Evolutionary conservation across 30 jellyfish, hydroid and myxozoan genomes (phyloP), one percentile per base, ranked within the genome.

Genomic region (Aurelia sp.): DNA sequence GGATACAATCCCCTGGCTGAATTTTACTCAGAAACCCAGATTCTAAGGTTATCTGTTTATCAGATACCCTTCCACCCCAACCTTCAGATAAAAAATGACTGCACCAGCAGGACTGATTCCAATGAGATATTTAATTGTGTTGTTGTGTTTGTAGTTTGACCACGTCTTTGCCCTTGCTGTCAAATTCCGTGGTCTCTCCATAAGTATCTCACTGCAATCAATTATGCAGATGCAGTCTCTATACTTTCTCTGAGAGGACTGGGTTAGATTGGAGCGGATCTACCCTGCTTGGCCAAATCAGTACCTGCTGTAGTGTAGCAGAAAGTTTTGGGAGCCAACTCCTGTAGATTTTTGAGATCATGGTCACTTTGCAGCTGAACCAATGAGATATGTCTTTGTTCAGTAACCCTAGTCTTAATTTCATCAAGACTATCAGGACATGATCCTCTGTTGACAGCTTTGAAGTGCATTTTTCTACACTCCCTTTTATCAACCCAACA

Each of bases 81-180:
- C n/a, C n/a, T n/a, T n/a, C n/a, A n/a, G n/a, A n/a, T n/a, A n/a
- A n/a, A n/a, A n/a, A n/a, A n/a, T n/a, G n/a, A n/a, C n/a, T n/a
- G n/a, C n/a, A n/a, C n/a, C n/a, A n/a, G n/a, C n/a, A n/a, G n/a
- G n/a, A n/a, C n/a, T n/a, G n/a, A n/a, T n/a, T n/a, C n/a, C n/a
- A n/a, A n/a, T n/a, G n/a, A n/a, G n/a, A n/a, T n/a, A n/a, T n/a
- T n/a, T n/a, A n/a, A n/a, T 18, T 40, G 96, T 90, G 89, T 90
- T 84, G 58, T 85, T 88, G 47, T 85, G 73, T 85, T 90, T 90
- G 50, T 90, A 84, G 11, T 84, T 97, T 12, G 91, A 66, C 96
- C 96, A 88, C 17, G 96, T 82, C 20, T 41, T n/a, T n/a, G n/a
- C 71, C 31, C 71, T 71, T 73, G 84, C 70, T 7, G 20, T 18